These are phyloP conservation scores for Hypsibius dujardini DNA, from an alignment of 1,140 invertebrate genomes.

Conservation along the genomic window DNA sequence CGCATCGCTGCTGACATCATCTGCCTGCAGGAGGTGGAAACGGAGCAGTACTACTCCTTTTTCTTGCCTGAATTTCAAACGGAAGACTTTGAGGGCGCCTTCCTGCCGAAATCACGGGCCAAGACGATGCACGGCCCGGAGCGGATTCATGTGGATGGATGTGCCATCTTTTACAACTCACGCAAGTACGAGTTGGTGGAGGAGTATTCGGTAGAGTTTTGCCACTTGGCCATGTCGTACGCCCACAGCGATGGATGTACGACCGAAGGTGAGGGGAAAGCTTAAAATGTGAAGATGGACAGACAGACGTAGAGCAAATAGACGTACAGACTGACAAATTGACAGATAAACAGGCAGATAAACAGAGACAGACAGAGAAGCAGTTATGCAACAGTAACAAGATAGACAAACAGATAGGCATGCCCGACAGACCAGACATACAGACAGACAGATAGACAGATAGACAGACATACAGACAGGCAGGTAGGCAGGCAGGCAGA, in stretches of 20 bases:
- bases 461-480: too few relatives aligned
- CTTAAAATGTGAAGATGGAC: too few relatives aligned
- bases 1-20: conserved; percentile 96
- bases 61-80: conserved; percentile 81
- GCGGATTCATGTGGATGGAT: conserved; percentile 39
- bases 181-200: conserved; percentile 35
- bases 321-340: too few relatives aligned
- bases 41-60: conserved; percentile 93
- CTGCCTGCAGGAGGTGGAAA: conserved; percentile 92
- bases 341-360: too few relatives aligned
- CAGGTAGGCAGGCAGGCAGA: too few relatives aligned
- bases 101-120: conserved; percentile 37
- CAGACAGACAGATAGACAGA: too few relatives aligned
- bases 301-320: too few relatives aligned
- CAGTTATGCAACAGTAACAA: too few relatives aligned
- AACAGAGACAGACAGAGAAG: too few relatives aligned
- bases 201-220: conserved; percentile 37
- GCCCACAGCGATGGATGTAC: conserved; percentile 29
- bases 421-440: too few relatives aligned
- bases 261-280: not conserved
- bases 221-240: conserved; percentile 36
- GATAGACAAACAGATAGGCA: too few relatives aligned
- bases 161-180: conserved; percentile 37
- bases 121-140: conserved; percentile 39
- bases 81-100: conserved; percentile 42